A percentile compares a stretch with the other conserved stretches of the same genome.
phyloP scores from a whole-genome alignment of 92 coral and sea anemone species.

The Porites cylindrica region DNA sequence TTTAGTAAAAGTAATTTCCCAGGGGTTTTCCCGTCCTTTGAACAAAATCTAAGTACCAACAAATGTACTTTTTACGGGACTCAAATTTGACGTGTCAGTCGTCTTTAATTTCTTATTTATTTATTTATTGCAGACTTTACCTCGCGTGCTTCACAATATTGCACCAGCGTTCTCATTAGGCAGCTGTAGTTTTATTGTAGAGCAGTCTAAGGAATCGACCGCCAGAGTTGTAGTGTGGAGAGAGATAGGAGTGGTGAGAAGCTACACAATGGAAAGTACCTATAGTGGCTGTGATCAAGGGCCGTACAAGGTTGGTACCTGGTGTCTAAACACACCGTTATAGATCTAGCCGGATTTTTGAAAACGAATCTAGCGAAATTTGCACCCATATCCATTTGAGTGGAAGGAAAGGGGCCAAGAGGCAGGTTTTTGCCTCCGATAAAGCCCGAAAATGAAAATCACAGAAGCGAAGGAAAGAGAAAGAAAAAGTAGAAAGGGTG shows the following conservation, averaged over 20 bases:
- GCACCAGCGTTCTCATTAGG: constrained; percentile 99
- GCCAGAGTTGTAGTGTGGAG: constrained; percentile 99
- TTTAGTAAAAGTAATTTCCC: no score
- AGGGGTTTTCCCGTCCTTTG: no score
- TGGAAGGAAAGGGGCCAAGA: no score
- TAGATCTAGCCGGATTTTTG: no score
- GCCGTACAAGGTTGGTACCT: constrained; percentile 90
- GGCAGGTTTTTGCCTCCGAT: no score
- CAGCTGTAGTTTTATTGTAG: constrained; percentile 95
- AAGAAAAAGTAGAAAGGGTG: no score
- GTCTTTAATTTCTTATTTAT: not conserved
- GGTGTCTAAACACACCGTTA: no score
- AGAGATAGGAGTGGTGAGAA: constrained; percentile 93
- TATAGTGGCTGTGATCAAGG: constrained; percentile 99
- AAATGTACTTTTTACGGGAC: not conserved
- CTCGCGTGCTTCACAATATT: constrained; percentile 90
- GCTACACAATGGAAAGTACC: constrained; percentile 99
- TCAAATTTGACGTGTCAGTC: not conserved
- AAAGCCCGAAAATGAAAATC: no score
- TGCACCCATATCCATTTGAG: no score
- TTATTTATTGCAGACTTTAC: constrained; percentile 70
- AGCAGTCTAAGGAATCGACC: constrained; percentile 92
- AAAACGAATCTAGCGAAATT: no score
- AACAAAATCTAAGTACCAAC: no score
- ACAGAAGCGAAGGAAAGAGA: no score